Percentiles rank a stretch among this genome's conserved stretches.
phyloP scores from a whole-genome alignment of 2,888 invertebrate genomes.

The Keiferia lycopersicella region DNA sequence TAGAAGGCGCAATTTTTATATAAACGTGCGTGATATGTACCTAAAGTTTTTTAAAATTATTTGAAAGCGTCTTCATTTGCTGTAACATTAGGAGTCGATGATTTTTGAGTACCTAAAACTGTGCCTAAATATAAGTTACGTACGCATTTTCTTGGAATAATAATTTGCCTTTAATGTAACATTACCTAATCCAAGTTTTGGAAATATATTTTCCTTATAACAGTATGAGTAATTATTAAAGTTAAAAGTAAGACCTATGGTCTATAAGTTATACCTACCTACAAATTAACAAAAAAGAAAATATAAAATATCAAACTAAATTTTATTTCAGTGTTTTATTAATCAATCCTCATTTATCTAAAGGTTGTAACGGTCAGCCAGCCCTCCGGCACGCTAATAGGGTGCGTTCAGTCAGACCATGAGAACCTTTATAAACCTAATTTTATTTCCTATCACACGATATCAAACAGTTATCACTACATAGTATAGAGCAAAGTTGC shows the following conservation, averaged over 20 bases:
- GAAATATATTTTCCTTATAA: constrained; percentile 39
- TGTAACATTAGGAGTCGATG: too few relatives aligned
- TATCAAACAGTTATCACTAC: too few relatives aligned
- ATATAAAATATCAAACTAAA: constrained; percentile 24
- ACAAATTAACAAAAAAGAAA: constrained; percentile 39
- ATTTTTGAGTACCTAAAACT: too few relatives aligned
- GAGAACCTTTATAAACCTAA: too few relatives aligned
- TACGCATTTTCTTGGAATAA: constrained; percentile 18
- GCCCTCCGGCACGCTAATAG: too few relatives aligned
- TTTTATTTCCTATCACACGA: too few relatives aligned
- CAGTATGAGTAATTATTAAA: constrained; percentile 38
- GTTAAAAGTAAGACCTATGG: constrained; percentile 70
- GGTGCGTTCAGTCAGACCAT: too few relatives aligned
- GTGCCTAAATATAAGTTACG: neutral
- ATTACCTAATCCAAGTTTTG: constrained; percentile 11
- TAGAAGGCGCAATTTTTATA: constrained; percentile 58
- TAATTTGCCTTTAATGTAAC: constrained; percentile 17
- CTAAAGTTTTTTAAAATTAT: neutral
- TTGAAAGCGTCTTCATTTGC: constrained; percentile 27
- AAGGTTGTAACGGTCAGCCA: too few relatives aligned
- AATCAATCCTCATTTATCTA: neutral
- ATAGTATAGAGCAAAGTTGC: too few relatives aligned
- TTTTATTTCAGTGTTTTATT: neutral
- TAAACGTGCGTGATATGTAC: constrained; percentile 33
- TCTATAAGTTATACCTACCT: constrained; percentile 64